A percentile compares a stretch with the other conserved stretches of the same genome.
phyloP scores from a whole-genome alignment of 2,113 vertebrate species.

The Tragulus kanchil region DNA sequence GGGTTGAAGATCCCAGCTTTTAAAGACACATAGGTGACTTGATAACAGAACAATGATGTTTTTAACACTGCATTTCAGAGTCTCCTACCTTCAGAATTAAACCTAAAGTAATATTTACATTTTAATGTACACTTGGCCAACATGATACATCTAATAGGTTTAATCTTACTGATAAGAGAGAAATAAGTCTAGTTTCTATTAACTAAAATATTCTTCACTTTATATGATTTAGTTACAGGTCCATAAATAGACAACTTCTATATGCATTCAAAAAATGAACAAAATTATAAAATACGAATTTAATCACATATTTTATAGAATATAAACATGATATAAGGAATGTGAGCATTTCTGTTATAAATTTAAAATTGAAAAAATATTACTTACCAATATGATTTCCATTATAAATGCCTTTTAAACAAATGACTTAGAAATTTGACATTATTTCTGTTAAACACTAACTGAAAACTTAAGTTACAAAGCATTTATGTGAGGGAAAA shows the following conservation, averaged over 20 bases:
- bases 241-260: background rate
- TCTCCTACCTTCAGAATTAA: conserved; percentile 10
- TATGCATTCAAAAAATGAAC: conserved; percentile 10
- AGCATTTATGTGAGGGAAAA: background rate
- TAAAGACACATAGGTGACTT: background rate
- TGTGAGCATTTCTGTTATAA: background rate
- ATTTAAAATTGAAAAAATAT: conserved; percentile 54
- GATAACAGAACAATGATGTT: background rate
- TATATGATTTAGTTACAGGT: background rate
- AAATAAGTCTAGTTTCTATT: background rate
- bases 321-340: background rate
- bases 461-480: background rate
- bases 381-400: background rate
- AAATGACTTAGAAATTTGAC: background rate
- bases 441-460: background rate
- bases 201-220: background rate
- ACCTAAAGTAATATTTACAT: conserved; percentile 47
- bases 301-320: background rate
- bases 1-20: background rate
- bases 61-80: background rate
- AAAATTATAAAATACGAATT: background rate
- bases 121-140: conserved; percentile 32
- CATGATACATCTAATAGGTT: background rate
- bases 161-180: background rate
- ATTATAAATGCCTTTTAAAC: background rate